These are phyloP conservation scores for Octonoba sinensis DNA, from an alignment of 2,888 invertebrate species.

Conservation along the genomic window DNA sequence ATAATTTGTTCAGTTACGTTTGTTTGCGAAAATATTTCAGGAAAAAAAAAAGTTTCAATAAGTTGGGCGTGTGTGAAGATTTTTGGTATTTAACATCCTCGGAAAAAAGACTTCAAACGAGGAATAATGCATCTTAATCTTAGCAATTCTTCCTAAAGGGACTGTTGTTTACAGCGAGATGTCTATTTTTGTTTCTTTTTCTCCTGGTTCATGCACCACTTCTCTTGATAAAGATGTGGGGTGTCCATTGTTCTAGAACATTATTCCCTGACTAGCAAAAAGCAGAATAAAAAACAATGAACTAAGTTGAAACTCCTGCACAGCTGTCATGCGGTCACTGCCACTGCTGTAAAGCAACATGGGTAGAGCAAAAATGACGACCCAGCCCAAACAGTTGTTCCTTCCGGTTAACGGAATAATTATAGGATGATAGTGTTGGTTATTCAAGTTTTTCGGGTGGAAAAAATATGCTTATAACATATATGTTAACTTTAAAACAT, in stretches of 20 bases:
- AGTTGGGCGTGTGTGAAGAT: not conserved
- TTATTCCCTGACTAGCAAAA: too few species aligned
- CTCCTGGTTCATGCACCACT: slow-evolving; percentile 57
- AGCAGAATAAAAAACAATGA: too few species aligned
- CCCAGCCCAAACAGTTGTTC: not conserved
- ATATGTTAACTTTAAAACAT: too few species aligned
- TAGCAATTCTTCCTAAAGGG: too few species aligned
- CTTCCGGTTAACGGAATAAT: slow-evolving; percentile 40
- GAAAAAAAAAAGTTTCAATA: not conserved
- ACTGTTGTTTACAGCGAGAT: not conserved
- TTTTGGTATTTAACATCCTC: not conserved
- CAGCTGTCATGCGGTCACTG: slow-evolving; percentile 55
- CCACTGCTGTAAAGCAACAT: slow-evolving; percentile 43
- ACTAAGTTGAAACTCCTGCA: not conserved
- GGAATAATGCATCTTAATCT: not conserved
- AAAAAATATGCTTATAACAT: too few species aligned
- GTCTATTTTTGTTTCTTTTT: slow-evolving; percentile 8
- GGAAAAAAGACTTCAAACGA: too few species aligned
- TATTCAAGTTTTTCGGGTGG: too few species aligned
- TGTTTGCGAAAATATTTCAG: too few species aligned
- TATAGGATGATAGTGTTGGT: too few species aligned
- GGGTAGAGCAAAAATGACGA: slow-evolving; percentile 23
- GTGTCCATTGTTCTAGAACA: slow-evolving; percentile 40
- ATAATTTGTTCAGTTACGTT: too few species aligned
- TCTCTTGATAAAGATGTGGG: slow-evolving; percentile 42